Evolutionary conservation across 2,888 invertebrate genomes (phyloP).

Genomic region (Acleris emargana): DNA sequence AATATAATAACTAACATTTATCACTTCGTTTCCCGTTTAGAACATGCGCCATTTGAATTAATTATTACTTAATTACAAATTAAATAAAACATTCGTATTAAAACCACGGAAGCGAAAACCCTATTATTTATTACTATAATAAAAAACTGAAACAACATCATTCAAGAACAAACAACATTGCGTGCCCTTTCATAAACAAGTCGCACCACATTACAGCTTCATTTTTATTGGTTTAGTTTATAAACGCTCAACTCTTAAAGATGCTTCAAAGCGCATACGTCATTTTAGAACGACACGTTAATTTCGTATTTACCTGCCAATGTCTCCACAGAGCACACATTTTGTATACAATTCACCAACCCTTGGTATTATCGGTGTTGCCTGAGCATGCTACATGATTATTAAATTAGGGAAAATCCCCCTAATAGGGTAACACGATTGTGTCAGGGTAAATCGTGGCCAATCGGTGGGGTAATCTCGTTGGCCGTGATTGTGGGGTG

Average conservation of each 20-base stretch:
- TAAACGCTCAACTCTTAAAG: not conserved
- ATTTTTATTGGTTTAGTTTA: not conserved
- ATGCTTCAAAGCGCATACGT: not conserved
- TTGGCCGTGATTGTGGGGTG: constrained; percentile 37
- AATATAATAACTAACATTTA: not conserved
- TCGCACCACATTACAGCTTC: constrained; percentile 12
- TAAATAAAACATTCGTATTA: not conserved
- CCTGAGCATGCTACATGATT: constrained; percentile 38
- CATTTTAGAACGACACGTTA: not conserved
- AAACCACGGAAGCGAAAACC: not conserved
- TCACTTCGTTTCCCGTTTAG: constrained; percentile 1
- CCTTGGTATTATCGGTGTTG: constrained; percentile 10
- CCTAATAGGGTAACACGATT: constrained; percentile 36
- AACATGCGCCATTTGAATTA: constrained; percentile 5
- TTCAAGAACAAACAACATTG: constrained; percentile 6
- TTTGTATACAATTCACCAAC: constrained; percentile 9
- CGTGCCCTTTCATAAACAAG: constrained; percentile 20
- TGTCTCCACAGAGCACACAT: not conserved
- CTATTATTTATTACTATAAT: not conserved
- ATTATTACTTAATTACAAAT: constrained; percentile 1
- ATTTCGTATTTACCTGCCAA: not conserved
- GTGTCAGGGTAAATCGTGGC: constrained; percentile 34
- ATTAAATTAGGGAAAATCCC: constrained; percentile 42
- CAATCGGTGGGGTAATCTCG: constrained; percentile 34
- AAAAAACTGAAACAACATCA: constrained; percentile 1